Percentiles rank a stretch among this genome's conserved stretches.
Evolutionary conservation across 2,888 invertebrate genomes (phyloP).

Genomic region (Hyposoter dolosus): DNA sequence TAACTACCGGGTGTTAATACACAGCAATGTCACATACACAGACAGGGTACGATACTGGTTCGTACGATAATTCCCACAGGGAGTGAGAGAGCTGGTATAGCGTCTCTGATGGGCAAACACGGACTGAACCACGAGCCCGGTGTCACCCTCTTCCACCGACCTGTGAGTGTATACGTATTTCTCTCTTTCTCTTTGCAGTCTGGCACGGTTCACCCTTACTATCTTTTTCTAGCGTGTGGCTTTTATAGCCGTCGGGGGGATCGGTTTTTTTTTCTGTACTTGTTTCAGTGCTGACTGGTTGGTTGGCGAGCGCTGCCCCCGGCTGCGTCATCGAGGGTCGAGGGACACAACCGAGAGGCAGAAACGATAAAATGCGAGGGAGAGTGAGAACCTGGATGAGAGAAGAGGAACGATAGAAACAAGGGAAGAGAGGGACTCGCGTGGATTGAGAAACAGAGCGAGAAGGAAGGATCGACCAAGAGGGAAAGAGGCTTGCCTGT

Average conservation of each 20-base stretch:
- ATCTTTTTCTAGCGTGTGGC: conserved; percentile 72
- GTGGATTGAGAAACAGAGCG: conserved; percentile 17
- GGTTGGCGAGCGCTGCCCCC: conserved; percentile 67
- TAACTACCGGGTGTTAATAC: conserved; percentile 2
- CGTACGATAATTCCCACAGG: conserved; percentile 45
- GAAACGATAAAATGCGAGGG: conserved; percentile 26
- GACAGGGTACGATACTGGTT: conserved; percentile 50
- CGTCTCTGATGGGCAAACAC: conserved; percentile 84
- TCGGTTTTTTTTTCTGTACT: conserved; percentile 56
- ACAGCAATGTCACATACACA: conserved; percentile 40
- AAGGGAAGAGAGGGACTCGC: conserved; percentile 5
- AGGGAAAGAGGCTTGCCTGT: conserved; percentile 22
- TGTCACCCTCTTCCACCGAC: conserved; percentile 81
- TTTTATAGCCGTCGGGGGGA: conserved; percentile 56
- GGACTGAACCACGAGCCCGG: conserved; percentile 82
- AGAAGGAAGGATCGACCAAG: conserved; percentile 7
- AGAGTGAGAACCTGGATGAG: conserved; percentile 15
- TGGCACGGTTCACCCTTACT: conserved; percentile 65
- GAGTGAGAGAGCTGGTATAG: conserved; percentile 70
- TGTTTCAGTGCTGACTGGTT: conserved; percentile 64
- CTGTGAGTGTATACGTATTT: conserved; percentile 73
- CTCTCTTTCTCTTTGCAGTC: conserved; percentile 63
- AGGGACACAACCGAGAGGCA: conserved; percentile 66
- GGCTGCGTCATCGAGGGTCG: conserved; percentile 73
- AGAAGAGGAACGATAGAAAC: conserved; percentile 30